Base-by-base conservation (phyloP, 2,113 vertebrate species). In the Neofelis nebulosa region DNA sequence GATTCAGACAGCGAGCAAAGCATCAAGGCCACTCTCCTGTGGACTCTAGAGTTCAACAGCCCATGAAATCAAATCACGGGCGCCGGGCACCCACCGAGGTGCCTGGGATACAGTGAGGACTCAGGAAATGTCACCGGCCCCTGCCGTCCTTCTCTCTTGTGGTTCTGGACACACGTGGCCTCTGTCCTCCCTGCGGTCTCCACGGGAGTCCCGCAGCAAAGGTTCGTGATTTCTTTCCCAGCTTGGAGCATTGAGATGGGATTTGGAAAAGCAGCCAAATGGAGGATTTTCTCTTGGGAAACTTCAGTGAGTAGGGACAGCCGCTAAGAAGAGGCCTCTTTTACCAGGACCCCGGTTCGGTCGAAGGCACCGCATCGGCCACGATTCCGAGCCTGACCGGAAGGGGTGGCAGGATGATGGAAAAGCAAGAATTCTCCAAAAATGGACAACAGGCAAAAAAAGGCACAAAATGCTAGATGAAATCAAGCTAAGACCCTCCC, bases 281-380 rank as follows among this genome's bases (percentile, higher is more conserved):
- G 71, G 16, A 61, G 94, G 73, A 18, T 94, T 97, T 78, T 94
- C 96, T 97, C 97, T 50, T 57, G 94, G 95, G 96, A 98, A 96
- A 93, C 66, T 45, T 55, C 74, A 25, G 27, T 7, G 2, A 7
- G 50, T 13, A 9, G 0, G 1, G 21, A 69, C 78, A 89, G 96
- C 68, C 63, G 81, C 71, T 7, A 69, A 61, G 41, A 45, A 41
- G 52, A 65, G 48, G n/a, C 31, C 7, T 23, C 38, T 4, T 63
- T 57, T 65, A 33, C 3, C 2, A 2, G 52, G 82, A 71, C 45
- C 79, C 5, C 0, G 3, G 41, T 45, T 11, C 71, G 55, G 69
- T 45, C 78, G 14, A 25, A 27, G 0, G 36, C 6, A 0, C 27
- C 3, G 0, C 8, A 1, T 55, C 27, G 23, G 78, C 85, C 1